Evolutionary conservation across 2,888 invertebrate species (phyloP), one percentile per base, ranked within the genome.

Genomic region (Perdita meconis): DNA sequence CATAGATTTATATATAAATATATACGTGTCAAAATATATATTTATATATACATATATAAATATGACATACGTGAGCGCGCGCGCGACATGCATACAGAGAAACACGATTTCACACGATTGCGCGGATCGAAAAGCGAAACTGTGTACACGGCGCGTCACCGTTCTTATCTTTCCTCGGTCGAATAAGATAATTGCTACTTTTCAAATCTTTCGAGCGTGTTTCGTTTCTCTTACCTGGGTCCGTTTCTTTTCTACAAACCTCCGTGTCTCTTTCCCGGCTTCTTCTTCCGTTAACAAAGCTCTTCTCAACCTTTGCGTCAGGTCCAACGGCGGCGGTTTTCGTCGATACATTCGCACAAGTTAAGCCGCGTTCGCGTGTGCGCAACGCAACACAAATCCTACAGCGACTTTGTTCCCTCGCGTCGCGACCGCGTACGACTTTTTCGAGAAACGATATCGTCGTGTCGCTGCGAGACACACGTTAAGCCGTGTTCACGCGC

Each of bases 91-190:
- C 63, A 64, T 64, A 79, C 59, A 60, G 69, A 74, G n/a, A 2
- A 51, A 70, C 38, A 72, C 51, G 68, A 40, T 74, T 59, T 19
- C 34, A 26, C n/a, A 73, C 67, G 71, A 77, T 61, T 38, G 74
- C 63, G 57, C 19, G 36, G 64, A 34, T 74, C 22, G 70, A 63
- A 63, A 50, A 30, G 22, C 16, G 59, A 19, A n/a, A 61, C 34
- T 60, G 13, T 72, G 13, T 73, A 47, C 61, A 63, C 70, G 61
- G 69, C 26, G 5, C n/a, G 26, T 16, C 13, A 42, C 12, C 2
- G 16, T 13, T n/a, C n/a, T 24, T 44, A 44, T 5, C 34, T 16
- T 8, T 10, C 22, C 13, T 42, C 22, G 30, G 19, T 13, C 10
- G 40, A 22, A 19, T 10, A 4, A 10, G 38, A 10, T n/a, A n/a